Conservation (phyloP, 2,113 vertebrate species). For the Eolophus roseicapilla region DNA sequence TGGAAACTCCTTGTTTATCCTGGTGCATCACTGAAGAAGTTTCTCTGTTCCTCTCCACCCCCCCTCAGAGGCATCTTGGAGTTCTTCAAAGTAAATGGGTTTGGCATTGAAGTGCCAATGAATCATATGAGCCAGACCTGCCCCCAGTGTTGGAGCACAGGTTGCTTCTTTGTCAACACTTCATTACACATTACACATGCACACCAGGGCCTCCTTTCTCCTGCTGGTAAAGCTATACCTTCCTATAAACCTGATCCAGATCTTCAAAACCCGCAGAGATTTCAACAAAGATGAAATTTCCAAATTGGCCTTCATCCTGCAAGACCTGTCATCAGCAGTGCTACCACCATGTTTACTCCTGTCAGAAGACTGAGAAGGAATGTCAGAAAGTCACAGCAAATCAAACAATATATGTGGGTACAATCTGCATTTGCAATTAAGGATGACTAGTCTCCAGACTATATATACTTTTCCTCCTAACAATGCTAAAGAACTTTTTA, state of each 20-base stretch:
- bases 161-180: neutral
- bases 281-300: neutral
- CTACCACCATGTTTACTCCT: neutral
- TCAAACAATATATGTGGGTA: neutral
- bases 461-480: neutral
- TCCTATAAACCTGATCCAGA: neutral
- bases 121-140: neutral
- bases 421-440: neutral
- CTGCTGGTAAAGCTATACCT: neutral
- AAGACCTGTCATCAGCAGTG: neutral
- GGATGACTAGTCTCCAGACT: neutral
- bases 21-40: neutral
- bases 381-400: neutral
- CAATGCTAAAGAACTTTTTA: neutral
- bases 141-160: neutral
- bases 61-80: neutral
- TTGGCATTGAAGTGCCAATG: neutral
- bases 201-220: neutral
- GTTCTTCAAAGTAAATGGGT: neutral
- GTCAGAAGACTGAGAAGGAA: neutral
- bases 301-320: neutral
- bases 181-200: neutral
- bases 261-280: neutral
- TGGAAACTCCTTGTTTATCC: neutral
- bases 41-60: neutral